Percentiles rank a stretch among this genome's conserved stretches.
Evolutionary conservation across 37 sponge, comb jelly and placozoan species (phyloP).

Genomic region (Theonella swinhoei): DNA sequence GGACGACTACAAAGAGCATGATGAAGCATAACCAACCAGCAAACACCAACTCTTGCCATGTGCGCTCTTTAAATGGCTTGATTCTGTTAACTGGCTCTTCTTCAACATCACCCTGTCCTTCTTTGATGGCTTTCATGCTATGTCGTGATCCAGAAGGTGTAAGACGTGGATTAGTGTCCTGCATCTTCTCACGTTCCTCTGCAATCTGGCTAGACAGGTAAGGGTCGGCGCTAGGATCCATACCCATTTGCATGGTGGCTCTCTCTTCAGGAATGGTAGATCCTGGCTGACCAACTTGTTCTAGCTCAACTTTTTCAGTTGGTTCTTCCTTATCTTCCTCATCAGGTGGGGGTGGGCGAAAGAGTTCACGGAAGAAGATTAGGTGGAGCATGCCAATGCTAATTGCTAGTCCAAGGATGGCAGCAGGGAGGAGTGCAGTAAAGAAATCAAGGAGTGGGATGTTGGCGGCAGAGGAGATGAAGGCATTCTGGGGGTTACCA

Average conservation of each 20-base stretch:
- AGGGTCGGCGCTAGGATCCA: conserved; percentile 23
- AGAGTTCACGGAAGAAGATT: conserved; percentile 1
- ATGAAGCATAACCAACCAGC: conserved; percentile 15
- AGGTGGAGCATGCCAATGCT: conserved; percentile 52
- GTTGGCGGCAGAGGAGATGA: conserved; percentile 47
- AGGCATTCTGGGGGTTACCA: conserved; percentile 76
- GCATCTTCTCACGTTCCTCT: conserved; percentile 12
- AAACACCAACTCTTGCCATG: conserved; percentile 31
- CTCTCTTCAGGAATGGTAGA: neutral
- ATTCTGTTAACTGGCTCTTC: neutral
- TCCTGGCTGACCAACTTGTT: neutral
- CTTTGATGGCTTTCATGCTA: neutral
- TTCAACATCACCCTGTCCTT: neutral
- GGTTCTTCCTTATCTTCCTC: neutral
- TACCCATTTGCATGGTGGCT: neutral
- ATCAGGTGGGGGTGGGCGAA: neutral
- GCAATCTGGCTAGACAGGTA: conserved; percentile 11
- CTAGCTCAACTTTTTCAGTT: neutral
- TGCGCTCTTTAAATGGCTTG: conserved; percentile 1
- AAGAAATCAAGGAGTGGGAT: conserved; percentile 41
- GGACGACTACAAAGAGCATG: conserved; percentile 12
- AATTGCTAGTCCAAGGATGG: conserved; percentile 39
- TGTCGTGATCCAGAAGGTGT: neutral
- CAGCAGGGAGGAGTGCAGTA: conserved; percentile 41
- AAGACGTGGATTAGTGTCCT: neutral